Conservation (phyloP, 2,888 invertebrate genomes). For the Altica lythri region DNA sequence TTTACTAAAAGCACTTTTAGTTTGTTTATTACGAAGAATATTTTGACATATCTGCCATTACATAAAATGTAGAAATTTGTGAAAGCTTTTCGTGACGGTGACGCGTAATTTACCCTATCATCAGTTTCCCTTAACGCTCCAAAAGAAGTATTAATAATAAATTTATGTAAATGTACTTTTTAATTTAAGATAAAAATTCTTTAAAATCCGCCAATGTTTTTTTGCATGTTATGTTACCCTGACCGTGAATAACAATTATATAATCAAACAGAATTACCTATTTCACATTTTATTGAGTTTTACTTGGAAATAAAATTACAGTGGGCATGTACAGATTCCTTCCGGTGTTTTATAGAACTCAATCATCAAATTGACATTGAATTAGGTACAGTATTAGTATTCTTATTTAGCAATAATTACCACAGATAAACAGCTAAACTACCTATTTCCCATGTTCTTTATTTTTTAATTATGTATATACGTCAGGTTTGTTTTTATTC, state of each 20-base stretch:
- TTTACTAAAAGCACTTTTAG: no score
- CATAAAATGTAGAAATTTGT: no score
- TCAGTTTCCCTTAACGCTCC: no score
- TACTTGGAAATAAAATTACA: slow-evolving; percentile 41
- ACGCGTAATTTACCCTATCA: no score
- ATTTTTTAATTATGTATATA: slow-evolving; percentile 13
- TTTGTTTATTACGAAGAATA: no score
- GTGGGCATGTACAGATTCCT: slow-evolving; percentile 33
- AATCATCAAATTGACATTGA: slow-evolving; percentile 43
- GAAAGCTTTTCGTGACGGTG: no score
- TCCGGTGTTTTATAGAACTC: slow-evolving; percentile 43
- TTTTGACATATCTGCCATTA: no score
- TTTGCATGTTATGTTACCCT: slow-evolving; percentile 43
- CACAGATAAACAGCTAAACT: slow-evolving; percentile 1
- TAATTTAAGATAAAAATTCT: neutral
- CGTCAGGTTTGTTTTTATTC: neutral
- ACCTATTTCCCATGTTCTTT: neutral
- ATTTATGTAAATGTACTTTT: no score
- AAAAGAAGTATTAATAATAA: no score
- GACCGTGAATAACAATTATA: slow-evolving; percentile 45
- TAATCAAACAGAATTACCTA: slow-evolving; percentile 43
- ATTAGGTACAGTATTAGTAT: slow-evolving; percentile 29
- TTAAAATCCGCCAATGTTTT: slow-evolving; percentile 26
- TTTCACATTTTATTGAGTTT: slow-evolving; percentile 39
- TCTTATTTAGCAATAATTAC: slow-evolving; percentile 20